Evolutionary conservation across 1,140 invertebrate species (phyloP).

Genomic region (Listronotus oregonensis): DNA sequence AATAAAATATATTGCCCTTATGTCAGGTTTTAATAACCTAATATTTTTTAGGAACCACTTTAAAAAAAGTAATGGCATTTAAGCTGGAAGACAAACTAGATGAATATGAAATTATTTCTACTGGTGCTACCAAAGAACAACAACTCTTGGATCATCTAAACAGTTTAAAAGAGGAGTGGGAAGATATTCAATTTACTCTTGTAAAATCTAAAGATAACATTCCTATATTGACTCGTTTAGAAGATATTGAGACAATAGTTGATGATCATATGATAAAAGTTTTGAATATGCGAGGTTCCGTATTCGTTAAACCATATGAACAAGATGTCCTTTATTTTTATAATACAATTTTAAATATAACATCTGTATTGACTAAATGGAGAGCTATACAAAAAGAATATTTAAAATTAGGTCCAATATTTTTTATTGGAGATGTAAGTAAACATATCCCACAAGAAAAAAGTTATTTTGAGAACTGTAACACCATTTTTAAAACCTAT

Average conservation of each 20-base stretch:
- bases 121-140: constrained; percentile 86
- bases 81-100: constrained; percentile 74
- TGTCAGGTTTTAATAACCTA: neutral
- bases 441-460: constrained; percentile 55
- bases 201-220: constrained; percentile 76
- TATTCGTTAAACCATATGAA: constrained; percentile 88
- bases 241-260: constrained; percentile 80
- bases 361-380: constrained; percentile 64
- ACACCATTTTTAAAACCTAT: constrained; percentile 67
- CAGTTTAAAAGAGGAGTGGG: constrained; percentile 85
- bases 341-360: constrained; percentile 73
- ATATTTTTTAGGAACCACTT: constrained; percentile 63
- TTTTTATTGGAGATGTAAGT: constrained; percentile 62
- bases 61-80: constrained; percentile 79
- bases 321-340: constrained; percentile 77
- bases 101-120: constrained; percentile 83
- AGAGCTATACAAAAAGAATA: constrained; percentile 68
- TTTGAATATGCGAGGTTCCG: constrained; percentile 83
- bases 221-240: constrained; percentile 72
- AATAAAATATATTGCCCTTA: neutral
- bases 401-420: constrained; percentile 70
- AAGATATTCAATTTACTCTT: constrained; percentile 70
- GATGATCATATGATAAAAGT: constrained; percentile 89
- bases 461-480: constrained; percentile 4
- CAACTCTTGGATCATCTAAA: constrained; percentile 76